These are phyloP conservation scores for Meteorus cinctellus DNA, from an alignment of 2,888 invertebrate genomes.

Conservation along the genomic window DNA sequence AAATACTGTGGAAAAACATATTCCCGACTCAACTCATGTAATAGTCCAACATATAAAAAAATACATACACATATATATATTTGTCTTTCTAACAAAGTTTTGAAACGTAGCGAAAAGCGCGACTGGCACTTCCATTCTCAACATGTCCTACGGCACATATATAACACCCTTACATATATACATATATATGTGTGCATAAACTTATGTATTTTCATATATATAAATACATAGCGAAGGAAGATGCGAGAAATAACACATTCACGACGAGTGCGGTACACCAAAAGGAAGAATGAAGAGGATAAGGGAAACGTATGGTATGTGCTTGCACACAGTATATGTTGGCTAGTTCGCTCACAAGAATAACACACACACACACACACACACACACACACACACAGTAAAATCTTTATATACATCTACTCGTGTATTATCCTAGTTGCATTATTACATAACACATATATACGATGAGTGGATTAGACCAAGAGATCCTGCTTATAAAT, in stretches of 20 bases:
- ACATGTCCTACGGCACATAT: not conserved
- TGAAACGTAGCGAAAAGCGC: not conserved
- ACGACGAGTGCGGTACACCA: slow-evolving; percentile 12
- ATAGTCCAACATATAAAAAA: not conserved
- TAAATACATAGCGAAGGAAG: not conserved
- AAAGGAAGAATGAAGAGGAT: slow-evolving; percentile 10
- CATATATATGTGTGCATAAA: no score
- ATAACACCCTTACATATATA: not conserved
- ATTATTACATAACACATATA: slow-evolving; percentile 48
- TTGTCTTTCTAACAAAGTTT: slow-evolving; percentile 5
- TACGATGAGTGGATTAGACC: slow-evolving; percentile 50
- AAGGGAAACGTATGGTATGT: not conserved
- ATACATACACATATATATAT: not conserved
- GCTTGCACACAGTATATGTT: not conserved
- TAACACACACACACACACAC: not conserved
- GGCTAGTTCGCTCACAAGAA: not conserved
- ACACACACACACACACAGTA: not conserved
- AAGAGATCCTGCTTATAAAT: slow-evolving; percentile 49
- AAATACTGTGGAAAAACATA: not conserved
- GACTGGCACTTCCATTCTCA: slow-evolving; percentile 2
- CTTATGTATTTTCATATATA: not conserved
- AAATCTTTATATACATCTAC: not conserved
- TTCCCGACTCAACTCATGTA: not conserved
- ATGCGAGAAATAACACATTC: slow-evolving; percentile 8
- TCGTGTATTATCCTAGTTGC: slow-evolving; percentile 38